phyloP scores from a whole-genome alignment of 1,140 invertebrate genomes.

The Drosophila cardini region DNA sequence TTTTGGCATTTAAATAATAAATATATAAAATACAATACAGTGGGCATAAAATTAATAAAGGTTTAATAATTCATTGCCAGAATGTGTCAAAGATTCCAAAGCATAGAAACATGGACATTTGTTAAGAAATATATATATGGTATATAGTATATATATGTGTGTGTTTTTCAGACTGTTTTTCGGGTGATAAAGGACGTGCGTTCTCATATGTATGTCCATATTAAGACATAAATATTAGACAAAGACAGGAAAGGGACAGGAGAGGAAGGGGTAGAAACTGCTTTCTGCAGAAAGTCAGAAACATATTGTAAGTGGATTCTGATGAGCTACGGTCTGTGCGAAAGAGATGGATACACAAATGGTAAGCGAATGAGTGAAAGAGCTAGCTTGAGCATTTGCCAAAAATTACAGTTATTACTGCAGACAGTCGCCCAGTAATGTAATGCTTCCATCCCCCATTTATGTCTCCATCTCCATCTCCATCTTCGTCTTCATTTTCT shows the following conservation, averaged over 20 bases:
- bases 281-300: conserved; percentile 10
- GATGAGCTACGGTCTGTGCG: conserved; percentile 37
- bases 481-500: conserved; percentile 21
- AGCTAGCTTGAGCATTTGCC: conserved; percentile 64
- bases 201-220: conserved; percentile 69
- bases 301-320: conserved; percentile 57
- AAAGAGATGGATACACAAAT: conserved; percentile 6
- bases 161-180: conserved; percentile 55
- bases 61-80: conserved; percentile 72
- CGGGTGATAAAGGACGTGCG: conserved; percentile 47
- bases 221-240: conserved; percentile 77
- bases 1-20: neutral
- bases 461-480: neutral
- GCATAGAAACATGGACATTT: conserved; percentile 27
- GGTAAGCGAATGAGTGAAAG: conserved; percentile 8
- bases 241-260: conserved; percentile 1
- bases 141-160: too few species aligned
- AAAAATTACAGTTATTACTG: conserved; percentile 83
- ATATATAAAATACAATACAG: neutral
- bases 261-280: neutral
- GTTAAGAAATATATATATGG: conserved; percentile 61
- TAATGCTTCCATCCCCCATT: conserved; percentile 27
- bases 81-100: conserved; percentile 24
- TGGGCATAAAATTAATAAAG: conserved; percentile 20
- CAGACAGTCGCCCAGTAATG: conserved; percentile 64